phyloP scores from a whole-genome alignment of 2,113 vertebrate genomes.

The Psammodynastes pulverulentus region DNA sequence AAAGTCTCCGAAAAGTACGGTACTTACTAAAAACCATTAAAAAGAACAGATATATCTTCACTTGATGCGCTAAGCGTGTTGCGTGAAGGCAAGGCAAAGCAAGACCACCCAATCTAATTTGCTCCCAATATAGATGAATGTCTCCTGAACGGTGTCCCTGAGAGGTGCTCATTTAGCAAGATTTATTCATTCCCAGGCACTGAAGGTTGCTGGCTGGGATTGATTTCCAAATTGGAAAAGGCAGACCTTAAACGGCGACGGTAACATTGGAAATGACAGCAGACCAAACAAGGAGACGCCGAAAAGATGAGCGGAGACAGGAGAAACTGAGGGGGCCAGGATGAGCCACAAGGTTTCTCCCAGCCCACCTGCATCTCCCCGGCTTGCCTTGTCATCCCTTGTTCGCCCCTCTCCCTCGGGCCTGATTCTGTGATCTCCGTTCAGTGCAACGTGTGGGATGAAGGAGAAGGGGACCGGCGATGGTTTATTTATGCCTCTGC shows the following conservation, averaged over 20 bases:
- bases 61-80: background rate
- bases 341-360: background rate
- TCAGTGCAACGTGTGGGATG: background rate
- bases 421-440: background rate
- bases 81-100: background rate
- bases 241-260: background rate
- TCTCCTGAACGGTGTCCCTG: background rate
- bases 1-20: too few species aligned
- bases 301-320: background rate
- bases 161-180: background rate
- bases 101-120: background rate
- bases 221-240: background rate
- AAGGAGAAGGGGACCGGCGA: background rate
- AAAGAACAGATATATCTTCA: background rate
- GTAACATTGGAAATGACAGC: background rate
- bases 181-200: background rate
- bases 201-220: background rate
- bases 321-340: background rate
- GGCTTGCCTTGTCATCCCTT: background rate
- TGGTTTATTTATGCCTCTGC: background rate
- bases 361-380: too few species aligned
- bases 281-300: background rate
- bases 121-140: rapidly evolving
- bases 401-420: background rate
- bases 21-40: too few species aligned